Percentiles rank a stretch among this genome's conserved stretches.
Conservation (phyloP, 2,113 vertebrate species). For the Gadus chalcogrammus region DNA sequence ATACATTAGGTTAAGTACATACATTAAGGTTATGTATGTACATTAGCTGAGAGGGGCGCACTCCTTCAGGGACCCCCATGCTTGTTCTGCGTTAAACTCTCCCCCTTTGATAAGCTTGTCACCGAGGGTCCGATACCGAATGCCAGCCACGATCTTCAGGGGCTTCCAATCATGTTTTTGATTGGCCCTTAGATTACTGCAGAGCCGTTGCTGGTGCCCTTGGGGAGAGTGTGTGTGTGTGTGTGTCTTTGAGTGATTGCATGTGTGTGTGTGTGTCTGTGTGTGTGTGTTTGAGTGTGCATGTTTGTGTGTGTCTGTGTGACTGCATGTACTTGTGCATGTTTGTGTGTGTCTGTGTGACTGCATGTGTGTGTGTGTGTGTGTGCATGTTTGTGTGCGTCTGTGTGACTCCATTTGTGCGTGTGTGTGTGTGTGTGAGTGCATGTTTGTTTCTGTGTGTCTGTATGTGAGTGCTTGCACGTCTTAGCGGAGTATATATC, state of each 20-base stretch:
- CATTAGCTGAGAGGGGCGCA: too few relatives aligned
- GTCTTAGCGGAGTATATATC: background rate
- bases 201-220: slow-evolving; percentile 30
- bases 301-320: too few relatives aligned
- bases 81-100: too few relatives aligned
- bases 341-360: too few relatives aligned
- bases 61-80: too few relatives aligned
- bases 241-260: slow-evolving; percentile 17
- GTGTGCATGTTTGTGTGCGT: background rate
- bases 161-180: slow-evolving; percentile 26
- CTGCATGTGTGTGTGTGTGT: slow-evolving; percentile 18
- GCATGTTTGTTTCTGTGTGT: slow-evolving; percentile 11
- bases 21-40: too few relatives aligned
- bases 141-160: background rate
- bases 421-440: background rate
- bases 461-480: too few relatives aligned
- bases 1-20: too few relatives aligned
- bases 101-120: slow-evolving; percentile 69
- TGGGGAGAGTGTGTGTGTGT: slow-evolving; percentile 22
- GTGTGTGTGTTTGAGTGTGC: too few relatives aligned
- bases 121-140: slow-evolving; percentile 49
- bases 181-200: slow-evolving; percentile 38
- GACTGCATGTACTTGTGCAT: too few relatives aligned
- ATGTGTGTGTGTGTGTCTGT: too few relatives aligned
- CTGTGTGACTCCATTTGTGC: background rate